Base-by-base conservation (phyloP, 2,113 vertebrate species). In the Cyphomyrus plagiostoma region DNA sequence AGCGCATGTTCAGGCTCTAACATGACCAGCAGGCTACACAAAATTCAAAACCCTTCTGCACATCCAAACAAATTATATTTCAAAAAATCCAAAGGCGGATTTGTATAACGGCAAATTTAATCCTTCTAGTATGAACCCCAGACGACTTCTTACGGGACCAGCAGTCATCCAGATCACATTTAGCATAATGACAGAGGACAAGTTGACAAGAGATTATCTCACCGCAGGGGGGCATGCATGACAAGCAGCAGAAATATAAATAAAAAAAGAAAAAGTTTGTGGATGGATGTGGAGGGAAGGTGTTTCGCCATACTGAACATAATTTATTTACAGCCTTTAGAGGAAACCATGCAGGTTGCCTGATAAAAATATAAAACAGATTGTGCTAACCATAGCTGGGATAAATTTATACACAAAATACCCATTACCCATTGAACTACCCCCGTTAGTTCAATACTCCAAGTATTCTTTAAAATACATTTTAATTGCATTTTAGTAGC, bases 101-200 rank as follows among this genome's bases (percentile, higher is more conserved):
- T 86, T 86, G 48, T 86, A 23, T 49, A 86, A 48, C 26, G 48
- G 23, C 83, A 86, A 49, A 86, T 26, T 86, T 86, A 86, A 86
- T 86, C 83, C 83, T 50, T 86, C 3, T 15, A 50, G 48, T 86
- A 26, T 49, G 19, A 86, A 46, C 45, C 45, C 42, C 23, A 26
- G 23, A 49, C 13, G 23, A 86, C 42, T 84, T 49, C 42, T 84
- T 84, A 46, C 21, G 8, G 82, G 83, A 50, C 45, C n/a, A 86
- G 19, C 83, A 86, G 83, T 50, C 45, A 50, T 50, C 83, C 83
- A 86, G 49, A 86, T 86, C 48, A 86, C 83, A 86, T 86, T 86
- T 86, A 26, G 83, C 42, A 49, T 86, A 50, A 53, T 53, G 50
- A 87, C 83, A 87, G 23, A 11, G 50, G 85, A 87, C 26, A 53